phyloP scores from a whole-genome alignment of 1,140 invertebrate genomes.

The Aphaenogaster rudis region DNA sequence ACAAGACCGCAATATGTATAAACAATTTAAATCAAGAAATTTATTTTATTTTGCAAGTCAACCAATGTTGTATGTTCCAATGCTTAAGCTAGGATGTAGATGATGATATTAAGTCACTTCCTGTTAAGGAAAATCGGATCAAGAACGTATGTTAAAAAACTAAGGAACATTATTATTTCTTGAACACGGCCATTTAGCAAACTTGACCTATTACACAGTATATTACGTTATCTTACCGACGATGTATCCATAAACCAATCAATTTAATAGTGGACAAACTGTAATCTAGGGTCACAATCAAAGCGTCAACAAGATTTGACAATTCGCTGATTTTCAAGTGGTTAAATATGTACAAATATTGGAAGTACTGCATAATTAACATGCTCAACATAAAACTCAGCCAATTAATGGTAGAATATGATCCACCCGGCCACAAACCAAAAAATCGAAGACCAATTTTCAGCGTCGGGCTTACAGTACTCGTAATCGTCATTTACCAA shows the following conservation, averaged over 20 bases:
- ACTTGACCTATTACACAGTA: background rate
- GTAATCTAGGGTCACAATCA: background rate
- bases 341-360: slow-evolving; percentile 27
- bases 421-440: slow-evolving; percentile 23
- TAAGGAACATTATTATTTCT: background rate
- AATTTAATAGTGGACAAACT: slow-evolving; percentile 28
- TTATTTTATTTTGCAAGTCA: background rate
- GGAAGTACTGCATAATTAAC: slow-evolving; percentile 21
- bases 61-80: background rate
- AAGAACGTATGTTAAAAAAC: background rate
- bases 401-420: background rate
- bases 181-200: background rate
- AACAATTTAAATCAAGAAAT: no score
- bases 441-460: slow-evolving; percentile 9
- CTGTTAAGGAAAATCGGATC: background rate
- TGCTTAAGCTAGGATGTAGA: background rate
- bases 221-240: slow-evolving; percentile 19
- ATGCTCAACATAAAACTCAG: background rate
- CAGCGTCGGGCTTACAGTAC: slow-evolving; percentile 11
- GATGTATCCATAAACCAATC: slow-evolving; percentile 26
- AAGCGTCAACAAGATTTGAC: slow-evolving; percentile 18
- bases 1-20: no score
- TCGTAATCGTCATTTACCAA: background rate
- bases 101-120: background rate
- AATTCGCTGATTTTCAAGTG: slow-evolving; percentile 19